These are phyloP conservation scores for Perdita meconis DNA, from an alignment of 2,888 invertebrate species.

Conservation along the genomic window DNA sequence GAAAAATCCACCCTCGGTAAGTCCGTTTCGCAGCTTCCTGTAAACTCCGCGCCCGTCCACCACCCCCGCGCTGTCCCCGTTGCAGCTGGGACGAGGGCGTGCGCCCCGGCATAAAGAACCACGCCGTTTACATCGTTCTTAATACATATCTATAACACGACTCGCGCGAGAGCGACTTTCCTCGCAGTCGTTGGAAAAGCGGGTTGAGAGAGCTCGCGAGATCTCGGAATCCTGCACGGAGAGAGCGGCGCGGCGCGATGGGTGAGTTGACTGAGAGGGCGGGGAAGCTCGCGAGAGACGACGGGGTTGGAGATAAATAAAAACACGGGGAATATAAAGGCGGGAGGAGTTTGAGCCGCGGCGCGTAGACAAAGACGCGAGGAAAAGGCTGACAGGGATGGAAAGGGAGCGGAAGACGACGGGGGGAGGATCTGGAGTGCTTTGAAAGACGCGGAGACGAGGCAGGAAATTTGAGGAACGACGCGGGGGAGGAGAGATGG, in stretches of 20 bases:
- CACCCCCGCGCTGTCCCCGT: not conserved
- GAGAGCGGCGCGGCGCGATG: too few species aligned
- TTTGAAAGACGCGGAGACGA: not conserved
- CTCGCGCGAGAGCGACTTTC: slow-evolving; percentile 45
- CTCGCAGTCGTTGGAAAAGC: slow-evolving; percentile 26
- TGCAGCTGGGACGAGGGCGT: too few species aligned
- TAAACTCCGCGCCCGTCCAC: not conserved
- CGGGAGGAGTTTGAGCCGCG: not conserved
- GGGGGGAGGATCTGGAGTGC: not conserved
- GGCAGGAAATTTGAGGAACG: not conserved
- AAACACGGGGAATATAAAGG: not conserved
- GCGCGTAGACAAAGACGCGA: not conserved
- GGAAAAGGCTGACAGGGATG: not conserved
- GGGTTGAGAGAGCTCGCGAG: slow-evolving; percentile 48
- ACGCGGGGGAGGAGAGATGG: too few species aligned
- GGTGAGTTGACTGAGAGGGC: not conserved
- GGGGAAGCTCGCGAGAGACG: slow-evolving; percentile 2
- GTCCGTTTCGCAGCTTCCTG: slow-evolving; percentile 24
- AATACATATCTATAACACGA: slow-evolving; percentile 36
- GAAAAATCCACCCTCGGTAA: slow-evolving; percentile 20
- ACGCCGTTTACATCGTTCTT: slow-evolving; percentile 49
- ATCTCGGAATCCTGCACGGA: slow-evolving; percentile 28
- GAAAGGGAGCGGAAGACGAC: not conserved
- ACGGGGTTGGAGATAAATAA: not conserved
- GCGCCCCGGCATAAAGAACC: slow-evolving; percentile 27